These are phyloP conservation scores for Palythoa grandiflora DNA, from an alignment of 92 coral and sea anemone species.

Conservation along the genomic window DNA sequence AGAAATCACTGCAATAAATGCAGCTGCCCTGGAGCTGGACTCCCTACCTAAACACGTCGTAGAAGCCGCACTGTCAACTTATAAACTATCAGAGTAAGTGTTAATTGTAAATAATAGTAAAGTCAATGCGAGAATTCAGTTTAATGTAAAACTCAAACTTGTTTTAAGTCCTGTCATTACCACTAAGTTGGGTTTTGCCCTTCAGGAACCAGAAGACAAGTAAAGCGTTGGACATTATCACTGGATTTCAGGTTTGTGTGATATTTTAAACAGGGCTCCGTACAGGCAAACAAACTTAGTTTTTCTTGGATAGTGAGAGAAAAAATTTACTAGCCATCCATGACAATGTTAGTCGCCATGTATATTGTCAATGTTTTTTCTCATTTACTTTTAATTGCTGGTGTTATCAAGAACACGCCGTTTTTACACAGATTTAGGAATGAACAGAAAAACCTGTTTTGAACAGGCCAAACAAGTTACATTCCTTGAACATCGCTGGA, in stretches of 20 bases:
- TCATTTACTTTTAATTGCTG: no score
- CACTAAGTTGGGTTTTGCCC: not conserved
- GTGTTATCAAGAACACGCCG: no score
- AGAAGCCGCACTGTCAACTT: constrained; percentile 96
- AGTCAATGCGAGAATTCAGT: not conserved
- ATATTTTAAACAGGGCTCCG: not conserved
- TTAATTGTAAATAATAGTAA: no score
- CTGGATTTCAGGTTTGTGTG: constrained; percentile 88
- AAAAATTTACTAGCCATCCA: not conserved
- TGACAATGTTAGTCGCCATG: no score
- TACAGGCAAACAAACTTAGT: no score
- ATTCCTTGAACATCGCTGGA: no score
- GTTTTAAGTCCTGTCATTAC: not conserved
- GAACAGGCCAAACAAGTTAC: no score
- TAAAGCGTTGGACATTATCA: constrained; percentile 81
- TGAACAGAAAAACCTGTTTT: no score
- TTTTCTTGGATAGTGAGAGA: not conserved
- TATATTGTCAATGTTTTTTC: no score
- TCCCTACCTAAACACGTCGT: constrained; percentile 91
- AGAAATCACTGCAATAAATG: constrained; percentile 84
- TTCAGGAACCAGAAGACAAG: constrained; percentile 87
- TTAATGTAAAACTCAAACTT: not conserved
- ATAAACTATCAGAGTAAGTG: constrained; percentile 92
- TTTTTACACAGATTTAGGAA: no score
- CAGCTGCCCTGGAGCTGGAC: constrained; percentile 89